A percentile compares a stretch with the other conserved stretches of the same genome.
phyloP scores from a whole-genome alignment of 2,113 vertebrate genomes.

The Verasper variegatus region DNA sequence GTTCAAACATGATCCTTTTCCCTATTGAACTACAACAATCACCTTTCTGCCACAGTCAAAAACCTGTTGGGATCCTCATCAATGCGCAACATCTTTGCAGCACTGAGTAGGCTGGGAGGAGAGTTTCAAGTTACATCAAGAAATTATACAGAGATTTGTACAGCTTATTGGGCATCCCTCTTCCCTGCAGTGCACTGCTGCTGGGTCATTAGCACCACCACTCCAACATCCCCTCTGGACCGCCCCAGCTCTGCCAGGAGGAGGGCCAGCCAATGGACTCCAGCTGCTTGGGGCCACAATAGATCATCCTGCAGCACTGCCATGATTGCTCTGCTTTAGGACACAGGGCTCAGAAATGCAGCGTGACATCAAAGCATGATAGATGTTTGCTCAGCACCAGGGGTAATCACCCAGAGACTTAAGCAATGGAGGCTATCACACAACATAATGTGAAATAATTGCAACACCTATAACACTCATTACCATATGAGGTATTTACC shows the following conservation, averaged over 20 bases:
- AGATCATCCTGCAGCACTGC: slow-evolving; percentile 23
- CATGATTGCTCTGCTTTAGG: slow-evolving; percentile 21
- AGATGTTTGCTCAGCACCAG: slow-evolving; percentile 33
- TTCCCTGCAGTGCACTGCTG: slow-evolving; percentile 5
- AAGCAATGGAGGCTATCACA: slow-evolving; percentile 33
- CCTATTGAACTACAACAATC: neutral
- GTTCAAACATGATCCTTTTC: neutral
- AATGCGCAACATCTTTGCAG: too few relatives aligned
- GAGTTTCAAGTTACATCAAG: too few relatives aligned
- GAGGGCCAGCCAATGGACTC: slow-evolving; percentile 17
- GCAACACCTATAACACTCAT: slow-evolving; percentile 9
- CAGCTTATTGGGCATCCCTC: neutral
- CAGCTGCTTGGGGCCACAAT: slow-evolving; percentile 22
- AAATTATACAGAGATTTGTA: neutral
- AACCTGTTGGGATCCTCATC: neutral
- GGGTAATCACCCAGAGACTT: slow-evolving; percentile 29
- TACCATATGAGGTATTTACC: neutral
- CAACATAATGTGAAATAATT: slow-evolving; percentile 24
- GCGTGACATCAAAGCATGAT: slow-evolving; percentile 33
- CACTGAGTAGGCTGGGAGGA: neutral
- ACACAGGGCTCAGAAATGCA: slow-evolving; percentile 31
- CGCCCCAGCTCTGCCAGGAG: neutral
- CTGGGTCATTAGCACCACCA: slow-evolving; percentile 18
- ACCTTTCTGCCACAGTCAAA: neutral
- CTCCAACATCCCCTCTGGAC: slow-evolving; percentile 20